phyloP scores from a whole-genome alignment of 1,140 invertebrate genomes.

The Drosophila equinoxialis region DNA sequence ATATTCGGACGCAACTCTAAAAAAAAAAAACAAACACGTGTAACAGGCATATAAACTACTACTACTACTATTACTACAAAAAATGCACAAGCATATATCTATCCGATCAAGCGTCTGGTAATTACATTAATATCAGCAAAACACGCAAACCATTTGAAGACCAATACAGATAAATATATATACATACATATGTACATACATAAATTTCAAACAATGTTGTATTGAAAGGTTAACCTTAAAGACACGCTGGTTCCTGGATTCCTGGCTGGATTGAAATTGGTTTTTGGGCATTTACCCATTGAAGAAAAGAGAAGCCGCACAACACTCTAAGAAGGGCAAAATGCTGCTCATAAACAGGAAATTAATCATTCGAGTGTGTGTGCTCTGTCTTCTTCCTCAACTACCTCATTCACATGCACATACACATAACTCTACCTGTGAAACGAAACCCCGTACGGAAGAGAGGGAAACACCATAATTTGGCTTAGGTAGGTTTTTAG shows the following conservation, averaged over 20 bases:
- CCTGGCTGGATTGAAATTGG: slow-evolving; percentile 11
- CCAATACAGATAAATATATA: slow-evolving; percentile 6
- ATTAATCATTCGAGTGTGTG: slow-evolving; percentile 73
- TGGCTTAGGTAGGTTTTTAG: not conserved
- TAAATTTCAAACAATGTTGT: not conserved
- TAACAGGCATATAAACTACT: slow-evolving; percentile 32
- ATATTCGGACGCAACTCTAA: slow-evolving; percentile 27
- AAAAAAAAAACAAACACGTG: slow-evolving; percentile 57
- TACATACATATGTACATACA: slow-evolving; percentile 3
- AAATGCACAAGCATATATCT: slow-evolving; percentile 37
- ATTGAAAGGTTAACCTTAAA: slow-evolving; percentile 50
- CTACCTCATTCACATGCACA: slow-evolving; percentile 1
- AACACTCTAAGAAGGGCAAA: slow-evolving; percentile 31
- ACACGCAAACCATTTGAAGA: slow-evolving; percentile 54
- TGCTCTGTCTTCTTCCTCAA: slow-evolving; percentile 30
- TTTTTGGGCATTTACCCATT: slow-evolving; percentile 8
- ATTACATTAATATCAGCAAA: slow-evolving; percentile 68
- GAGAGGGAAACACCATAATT: not conserved
- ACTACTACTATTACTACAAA: not conserved
- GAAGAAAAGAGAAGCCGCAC: slow-evolving; percentile 60
- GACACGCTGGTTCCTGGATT: slow-evolving; percentile 37
- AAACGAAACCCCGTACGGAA: too few relatives aligned
- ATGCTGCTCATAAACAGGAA: slow-evolving; percentile 74
- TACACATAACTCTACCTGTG: slow-evolving; percentile 20
- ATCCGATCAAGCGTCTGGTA: slow-evolving; percentile 62